Evolutionary conservation across 2,888 invertebrate species (phyloP).

Genomic region (Volucella zonaria): DNA sequence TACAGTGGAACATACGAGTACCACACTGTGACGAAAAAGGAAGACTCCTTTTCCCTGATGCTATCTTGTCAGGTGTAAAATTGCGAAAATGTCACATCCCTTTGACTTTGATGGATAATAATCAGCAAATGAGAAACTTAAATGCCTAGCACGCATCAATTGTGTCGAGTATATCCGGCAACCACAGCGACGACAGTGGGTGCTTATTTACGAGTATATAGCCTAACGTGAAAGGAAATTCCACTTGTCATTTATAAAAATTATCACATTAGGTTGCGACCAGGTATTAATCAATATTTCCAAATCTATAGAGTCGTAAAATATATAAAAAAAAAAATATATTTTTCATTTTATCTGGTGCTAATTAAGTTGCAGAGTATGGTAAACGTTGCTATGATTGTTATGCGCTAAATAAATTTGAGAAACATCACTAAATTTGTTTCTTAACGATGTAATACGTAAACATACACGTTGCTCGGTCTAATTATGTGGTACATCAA

Average conservation of each 20-base stretch:
- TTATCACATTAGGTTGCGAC: slow-evolving; percentile 18
- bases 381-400: not conserved
- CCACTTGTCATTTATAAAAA: not conserved
- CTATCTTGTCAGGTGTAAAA: no score
- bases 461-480: slow-evolving; percentile 4
- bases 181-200: not conserved
- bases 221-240: not conserved
- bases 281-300: slow-evolving; percentile 30
- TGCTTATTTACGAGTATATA: not conserved
- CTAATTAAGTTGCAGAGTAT: not conserved
- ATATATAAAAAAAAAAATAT: not conserved
- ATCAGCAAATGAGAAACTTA: no score
- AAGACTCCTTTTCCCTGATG: no score
- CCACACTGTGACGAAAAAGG: no score
- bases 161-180: no score
- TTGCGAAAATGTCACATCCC: no score
- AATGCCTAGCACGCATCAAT: no score
- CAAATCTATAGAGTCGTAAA: not conserved
- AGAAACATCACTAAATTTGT: slow-evolving; percentile 2
- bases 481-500: slow-evolving; percentile 11
- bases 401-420: slow-evolving; percentile 10
- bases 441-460: slow-evolving; percentile 1
- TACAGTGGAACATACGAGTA: no score
- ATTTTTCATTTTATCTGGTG: slow-evolving; percentile 4
- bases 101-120: no score